Percentiles rank a stretch among this genome's conserved stretches.
Conservation (phyloP, 2,113 vertebrate species). For the Saimiri boliviensis region DNA sequence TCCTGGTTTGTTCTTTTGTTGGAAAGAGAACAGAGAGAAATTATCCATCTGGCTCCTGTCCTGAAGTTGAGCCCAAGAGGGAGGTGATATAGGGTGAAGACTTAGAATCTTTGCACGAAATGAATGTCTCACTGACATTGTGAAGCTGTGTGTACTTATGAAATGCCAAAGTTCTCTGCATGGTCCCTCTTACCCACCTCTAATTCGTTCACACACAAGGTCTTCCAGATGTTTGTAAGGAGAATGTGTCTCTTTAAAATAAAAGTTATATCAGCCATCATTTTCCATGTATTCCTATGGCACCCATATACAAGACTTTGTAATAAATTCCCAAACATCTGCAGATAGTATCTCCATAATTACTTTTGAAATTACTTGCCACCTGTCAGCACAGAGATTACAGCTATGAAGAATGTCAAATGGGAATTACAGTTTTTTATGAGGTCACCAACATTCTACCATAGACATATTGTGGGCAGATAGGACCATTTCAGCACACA, state of each 20-base stretch:
- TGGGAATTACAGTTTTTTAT: slow-evolving; percentile 33
- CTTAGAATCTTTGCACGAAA: not conserved
- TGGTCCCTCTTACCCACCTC: not conserved
- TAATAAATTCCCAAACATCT: slow-evolving; percentile 37
- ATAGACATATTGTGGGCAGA: slow-evolving; percentile 30
- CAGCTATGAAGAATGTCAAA: slow-evolving; percentile 40
- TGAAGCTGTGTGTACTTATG: not conserved
- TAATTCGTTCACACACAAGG: not conserved
- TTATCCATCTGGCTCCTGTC: slow-evolving; percentile 51
- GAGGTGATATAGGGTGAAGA: not conserved
- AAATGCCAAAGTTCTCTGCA: slow-evolving; percentile 1
- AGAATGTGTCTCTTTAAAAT: slow-evolving; percentile 32
- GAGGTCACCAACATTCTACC: slow-evolving; percentile 47
- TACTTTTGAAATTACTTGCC: slow-evolving; percentile 63
- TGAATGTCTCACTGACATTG: not conserved
- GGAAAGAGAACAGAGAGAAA: slow-evolving; percentile 4
- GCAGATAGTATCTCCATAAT: slow-evolving; percentile 46
- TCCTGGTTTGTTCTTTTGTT: slow-evolving; percentile 42
- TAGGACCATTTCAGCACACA: slow-evolving; percentile 35
- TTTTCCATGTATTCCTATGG: slow-evolving; percentile 48
- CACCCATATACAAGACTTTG: slow-evolving; percentile 59
- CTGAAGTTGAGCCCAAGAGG: slow-evolving; percentile 40
- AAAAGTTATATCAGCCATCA: slow-evolving; percentile 30
- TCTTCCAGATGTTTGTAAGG: slow-evolving; percentile 45
- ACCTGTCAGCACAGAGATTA: slow-evolving; percentile 57